phyloP scores from a whole-genome alignment of 2,797 vertebrate species.

The Brachymystax lenok region DNA sequence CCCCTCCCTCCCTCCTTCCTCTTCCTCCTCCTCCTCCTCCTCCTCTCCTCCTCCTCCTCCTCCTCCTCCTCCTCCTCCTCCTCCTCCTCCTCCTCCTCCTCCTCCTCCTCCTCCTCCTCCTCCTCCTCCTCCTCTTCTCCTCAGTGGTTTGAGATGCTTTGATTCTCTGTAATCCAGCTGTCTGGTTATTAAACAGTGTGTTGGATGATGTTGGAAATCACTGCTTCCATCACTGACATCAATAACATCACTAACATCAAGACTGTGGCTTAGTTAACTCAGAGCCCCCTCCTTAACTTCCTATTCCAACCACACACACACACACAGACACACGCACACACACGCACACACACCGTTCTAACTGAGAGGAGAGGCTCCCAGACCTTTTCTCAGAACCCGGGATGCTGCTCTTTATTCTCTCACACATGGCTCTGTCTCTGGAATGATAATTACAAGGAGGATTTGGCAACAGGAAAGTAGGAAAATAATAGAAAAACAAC shows the following conservation, averaged over 20 bases:
- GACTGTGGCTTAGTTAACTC: neutral
- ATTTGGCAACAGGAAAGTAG: neutral
- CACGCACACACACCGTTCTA: neutral
- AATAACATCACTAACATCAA: neutral
- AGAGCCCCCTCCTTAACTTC: neutral
- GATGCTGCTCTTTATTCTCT: neutral
- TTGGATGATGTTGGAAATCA: slow-evolving; percentile 18
- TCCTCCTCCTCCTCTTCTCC: neutral
- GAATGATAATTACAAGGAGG: slow-evolving; percentile 1
- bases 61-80: no score
- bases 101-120: no score
- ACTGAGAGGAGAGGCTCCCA: neutral
- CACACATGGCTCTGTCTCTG: neutral
- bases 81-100: no score
- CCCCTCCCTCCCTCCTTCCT: neutral
- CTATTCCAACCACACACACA: neutral
- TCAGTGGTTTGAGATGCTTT: slow-evolving; percentile 1
- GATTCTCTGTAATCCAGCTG: slow-evolving; percentile 32
- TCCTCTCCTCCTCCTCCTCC: no score
- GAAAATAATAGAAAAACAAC: neutral
- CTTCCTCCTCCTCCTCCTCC: no score
- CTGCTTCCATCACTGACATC: neutral
- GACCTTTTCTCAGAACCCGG: neutral
- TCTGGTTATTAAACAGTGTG: neutral
- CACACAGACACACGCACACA: neutral